Percentiles rank a stretch among this genome's conserved stretches.
phyloP scores from a whole-genome alignment of 1,140 invertebrate species.

The Sesamia nonagrioides region DNA sequence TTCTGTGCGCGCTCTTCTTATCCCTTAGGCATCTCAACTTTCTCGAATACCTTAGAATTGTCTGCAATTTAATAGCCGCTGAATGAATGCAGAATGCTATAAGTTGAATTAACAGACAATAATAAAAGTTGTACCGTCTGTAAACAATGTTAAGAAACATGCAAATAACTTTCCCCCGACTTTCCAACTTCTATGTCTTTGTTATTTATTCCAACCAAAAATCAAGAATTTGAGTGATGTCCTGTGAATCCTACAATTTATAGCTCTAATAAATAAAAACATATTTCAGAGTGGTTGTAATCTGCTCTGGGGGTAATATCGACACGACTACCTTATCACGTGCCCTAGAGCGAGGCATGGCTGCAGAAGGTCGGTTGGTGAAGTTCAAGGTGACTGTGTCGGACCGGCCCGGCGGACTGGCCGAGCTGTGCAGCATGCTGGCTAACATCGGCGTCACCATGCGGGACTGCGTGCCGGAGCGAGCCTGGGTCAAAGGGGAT shows the following conservation, averaged over 20 bases:
- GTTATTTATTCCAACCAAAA: background rate
- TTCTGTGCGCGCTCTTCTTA: too few relatives aligned
- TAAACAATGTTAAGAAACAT: too few relatives aligned
- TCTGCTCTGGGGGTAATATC: constrained; percentile 94
- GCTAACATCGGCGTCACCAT: constrained; percentile 93
- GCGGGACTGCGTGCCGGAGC: constrained; percentile 97
- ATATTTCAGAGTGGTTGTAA: constrained; percentile 24
- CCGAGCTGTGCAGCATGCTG: constrained; percentile 88
- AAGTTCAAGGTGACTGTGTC: constrained; percentile 94
- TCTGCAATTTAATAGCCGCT: too few relatives aligned
- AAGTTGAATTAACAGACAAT: too few relatives aligned
- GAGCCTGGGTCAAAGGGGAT: constrained; percentile 96
- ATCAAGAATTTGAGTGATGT: background rate
- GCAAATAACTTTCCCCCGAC: too few relatives aligned
- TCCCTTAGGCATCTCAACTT: too few relatives aligned
- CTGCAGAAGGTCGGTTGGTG: constrained; percentile 95
- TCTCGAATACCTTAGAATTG: too few relatives aligned
- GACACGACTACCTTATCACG: constrained; percentile 96
- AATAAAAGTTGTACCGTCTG: too few relatives aligned
- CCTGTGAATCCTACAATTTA: background rate
- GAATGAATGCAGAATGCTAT: too few relatives aligned
- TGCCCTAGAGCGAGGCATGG: constrained; percentile 95
- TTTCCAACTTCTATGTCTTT: background rate
- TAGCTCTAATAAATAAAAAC: background rate
- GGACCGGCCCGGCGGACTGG: constrained; percentile 96